Conservation (phyloP, 2,888 invertebrate genomes). For the Cosmorhoe ocellata region DNA sequence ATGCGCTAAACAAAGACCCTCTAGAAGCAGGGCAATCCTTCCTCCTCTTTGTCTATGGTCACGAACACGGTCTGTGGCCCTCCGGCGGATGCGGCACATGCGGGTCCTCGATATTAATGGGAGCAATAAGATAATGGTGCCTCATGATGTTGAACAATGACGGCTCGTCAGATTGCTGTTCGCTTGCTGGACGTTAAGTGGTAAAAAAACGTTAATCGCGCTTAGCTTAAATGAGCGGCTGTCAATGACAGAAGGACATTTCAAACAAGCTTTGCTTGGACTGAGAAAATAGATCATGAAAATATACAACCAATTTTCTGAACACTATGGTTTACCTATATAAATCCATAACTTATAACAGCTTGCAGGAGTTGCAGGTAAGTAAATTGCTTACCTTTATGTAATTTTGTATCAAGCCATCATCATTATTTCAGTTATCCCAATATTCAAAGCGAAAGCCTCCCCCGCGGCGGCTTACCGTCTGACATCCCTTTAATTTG, state of each 20-base stretch:
- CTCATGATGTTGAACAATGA: conserved; percentile 61
- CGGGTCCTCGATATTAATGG: conserved; percentile 66
- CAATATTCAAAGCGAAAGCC: conserved; percentile 41
- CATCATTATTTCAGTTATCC: conserved; percentile 57
- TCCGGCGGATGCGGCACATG: conserved; percentile 69
- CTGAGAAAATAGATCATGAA: background rate
- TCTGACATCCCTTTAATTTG: conserved; percentile 66
- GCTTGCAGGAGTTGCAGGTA: background rate
- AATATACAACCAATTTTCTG: too few species aligned
- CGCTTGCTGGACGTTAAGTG: conserved; percentile 38
- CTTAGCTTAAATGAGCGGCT: conserved; percentile 1
- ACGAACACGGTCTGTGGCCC: conserved; percentile 57
- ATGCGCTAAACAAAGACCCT: conserved; percentile 54
- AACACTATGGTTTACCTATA: too few species aligned
- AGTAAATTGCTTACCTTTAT: background rate
- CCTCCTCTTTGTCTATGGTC: conserved; percentile 70
- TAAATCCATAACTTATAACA: background rate
- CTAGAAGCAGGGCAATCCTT: conserved; percentile 47
- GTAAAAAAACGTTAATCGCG: conserved; percentile 14
- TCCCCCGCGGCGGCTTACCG: conserved; percentile 47
- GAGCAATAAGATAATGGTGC: conserved; percentile 73
- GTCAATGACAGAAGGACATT: conserved; percentile 3
- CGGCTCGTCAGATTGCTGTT: conserved; percentile 49
- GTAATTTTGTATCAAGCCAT: conserved; percentile 34
- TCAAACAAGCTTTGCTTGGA: too few species aligned